phyloP scores from a whole-genome alignment of 2,888 invertebrate species.

The Polylopha cassiicola region DNA sequence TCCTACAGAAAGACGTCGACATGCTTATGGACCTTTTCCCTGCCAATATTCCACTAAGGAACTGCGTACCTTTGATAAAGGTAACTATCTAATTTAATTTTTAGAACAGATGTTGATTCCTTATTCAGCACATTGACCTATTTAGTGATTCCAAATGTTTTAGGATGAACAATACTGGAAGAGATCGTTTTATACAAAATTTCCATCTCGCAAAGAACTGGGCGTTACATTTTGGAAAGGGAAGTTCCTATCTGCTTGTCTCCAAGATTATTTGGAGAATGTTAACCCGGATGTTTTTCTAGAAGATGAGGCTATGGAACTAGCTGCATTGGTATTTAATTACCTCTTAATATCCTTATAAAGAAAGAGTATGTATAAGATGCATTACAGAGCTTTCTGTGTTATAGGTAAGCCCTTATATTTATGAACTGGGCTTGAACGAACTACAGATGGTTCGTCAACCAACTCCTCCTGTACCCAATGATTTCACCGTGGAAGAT shows the following conservation, averaged over 20 bases:
- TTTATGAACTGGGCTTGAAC: slow-evolving; percentile 66
- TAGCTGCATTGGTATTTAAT: slow-evolving; percentile 50
- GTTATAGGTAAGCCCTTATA: slow-evolving; percentile 72
- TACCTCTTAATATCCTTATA: too few species aligned
- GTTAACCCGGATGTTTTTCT: slow-evolving; percentile 62
- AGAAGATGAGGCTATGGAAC: slow-evolving; percentile 57
- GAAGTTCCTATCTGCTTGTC: slow-evolving; percentile 63
- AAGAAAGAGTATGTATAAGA: too few species aligned
- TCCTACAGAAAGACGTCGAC: slow-evolving; percentile 77
- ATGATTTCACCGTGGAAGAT: slow-evolving; percentile 49
- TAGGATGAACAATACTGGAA: slow-evolving; percentile 82
- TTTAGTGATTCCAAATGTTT: slow-evolving; percentile 35
- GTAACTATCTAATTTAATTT: slow-evolving; percentile 36
- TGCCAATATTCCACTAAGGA: slow-evolving; percentile 75
- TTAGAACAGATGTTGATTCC: not conserved
- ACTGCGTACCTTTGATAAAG: slow-evolving; percentile 72
- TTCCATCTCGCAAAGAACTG: slow-evolving; percentile 50
- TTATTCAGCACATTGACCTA: not conserved
- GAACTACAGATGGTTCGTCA: slow-evolving; percentile 75
- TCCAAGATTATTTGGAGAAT: slow-evolving; percentile 66
- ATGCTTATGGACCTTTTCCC: slow-evolving; percentile 79
- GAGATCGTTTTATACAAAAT: slow-evolving; percentile 63
- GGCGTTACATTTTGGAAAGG: slow-evolving; percentile 79
- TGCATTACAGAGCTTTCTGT: too few species aligned
- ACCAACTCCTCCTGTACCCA: slow-evolving; percentile 54